phyloP scores from a whole-genome alignment of 2,113 vertebrate species.

The Dendropsophus ebraccatus region DNA sequence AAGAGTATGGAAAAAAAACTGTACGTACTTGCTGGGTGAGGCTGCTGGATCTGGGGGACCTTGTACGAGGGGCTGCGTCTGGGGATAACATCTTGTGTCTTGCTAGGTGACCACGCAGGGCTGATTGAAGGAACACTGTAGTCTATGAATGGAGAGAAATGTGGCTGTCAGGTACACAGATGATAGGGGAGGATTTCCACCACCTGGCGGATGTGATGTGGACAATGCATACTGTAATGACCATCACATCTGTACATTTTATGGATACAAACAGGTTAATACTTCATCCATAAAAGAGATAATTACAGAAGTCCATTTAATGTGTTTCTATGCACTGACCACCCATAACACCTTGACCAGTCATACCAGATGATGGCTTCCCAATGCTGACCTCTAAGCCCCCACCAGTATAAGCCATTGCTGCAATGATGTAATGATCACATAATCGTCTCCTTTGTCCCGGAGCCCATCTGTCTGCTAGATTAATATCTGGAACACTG shows the following conservation, averaged over 20 bases:
- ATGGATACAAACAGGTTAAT: background rate
- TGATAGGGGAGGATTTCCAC: too few relatives aligned
- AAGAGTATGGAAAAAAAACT: too few relatives aligned
- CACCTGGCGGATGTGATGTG: background rate
- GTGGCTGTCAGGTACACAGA: background rate
- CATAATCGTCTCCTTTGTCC: slow-evolving; percentile 22
- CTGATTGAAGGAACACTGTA: slow-evolving; percentile 76
- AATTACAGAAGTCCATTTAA: background rate
- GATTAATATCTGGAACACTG: slow-evolving; percentile 7
- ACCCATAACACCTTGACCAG: background rate
- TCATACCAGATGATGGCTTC: background rate
- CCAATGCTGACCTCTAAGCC: background rate
- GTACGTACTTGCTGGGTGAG: slow-evolving; percentile 63
- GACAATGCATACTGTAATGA: background rate
- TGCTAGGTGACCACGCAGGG: slow-evolving; percentile 78
- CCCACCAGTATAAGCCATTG: too few relatives aligned
- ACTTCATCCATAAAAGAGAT: background rate
- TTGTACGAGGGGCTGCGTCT: background rate
- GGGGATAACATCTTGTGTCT: slow-evolving; percentile 70
- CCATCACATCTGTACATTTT: background rate
- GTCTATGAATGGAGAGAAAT: slow-evolving; percentile 67
- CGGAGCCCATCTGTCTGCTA: slow-evolving; percentile 2
- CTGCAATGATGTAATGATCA: slow-evolving; percentile 6
- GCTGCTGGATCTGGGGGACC: background rate
- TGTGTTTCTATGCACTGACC: background rate